These are phyloP conservation scores for Epirrhoe alternata DNA, from an alignment of 2,888 invertebrate species.

Conservation along the genomic window DNA sequence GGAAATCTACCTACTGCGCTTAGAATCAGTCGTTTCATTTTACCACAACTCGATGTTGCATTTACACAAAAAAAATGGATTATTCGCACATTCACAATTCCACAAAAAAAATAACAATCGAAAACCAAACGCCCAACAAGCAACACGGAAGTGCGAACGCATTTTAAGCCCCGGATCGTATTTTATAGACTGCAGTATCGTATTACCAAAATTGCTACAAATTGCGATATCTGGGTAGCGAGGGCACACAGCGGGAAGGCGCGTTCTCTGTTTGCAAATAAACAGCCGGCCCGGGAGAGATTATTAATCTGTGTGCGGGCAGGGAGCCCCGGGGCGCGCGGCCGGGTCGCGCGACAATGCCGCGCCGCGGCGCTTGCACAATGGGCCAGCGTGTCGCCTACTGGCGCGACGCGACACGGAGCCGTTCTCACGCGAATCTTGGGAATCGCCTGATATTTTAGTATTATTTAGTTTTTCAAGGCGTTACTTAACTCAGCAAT, in stretches of 20 bases:
- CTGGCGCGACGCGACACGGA: slow-evolving; percentile 48
- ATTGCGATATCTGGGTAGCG: slow-evolving; percentile 64
- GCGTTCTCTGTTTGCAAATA: slow-evolving; percentile 81
- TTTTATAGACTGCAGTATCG: slow-evolving; percentile 54
- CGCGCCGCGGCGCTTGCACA: slow-evolving; percentile 56
- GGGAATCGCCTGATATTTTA: slow-evolving; percentile 31
- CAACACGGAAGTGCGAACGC: slow-evolving; percentile 33
- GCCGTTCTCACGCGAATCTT: slow-evolving; percentile 73
- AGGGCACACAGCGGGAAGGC: slow-evolving; percentile 67
- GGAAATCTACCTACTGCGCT: too few species aligned
- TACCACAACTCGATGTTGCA: background rate
- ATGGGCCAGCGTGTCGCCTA: slow-evolving; percentile 69
- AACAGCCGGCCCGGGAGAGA: slow-evolving; percentile 71
- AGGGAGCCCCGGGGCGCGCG: slow-evolving; percentile 23
- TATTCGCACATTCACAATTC: background rate
- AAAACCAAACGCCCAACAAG: slow-evolving; percentile 18
- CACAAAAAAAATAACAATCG: slow-evolving; percentile 23
- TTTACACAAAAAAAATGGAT: background rate
- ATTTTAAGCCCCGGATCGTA: slow-evolving; percentile 34
- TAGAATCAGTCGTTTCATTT: background rate
- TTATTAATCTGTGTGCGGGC: slow-evolving; percentile 30
- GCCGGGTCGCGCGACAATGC: slow-evolving; percentile 47
- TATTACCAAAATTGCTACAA: slow-evolving; percentile 74
- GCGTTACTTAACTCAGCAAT: slow-evolving; percentile 1
- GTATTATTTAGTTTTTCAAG: slow-evolving; percentile 12